Evolutionary conservation across 2,113 vertebrate genomes (phyloP).

Genomic region (Martes martes): DNA sequence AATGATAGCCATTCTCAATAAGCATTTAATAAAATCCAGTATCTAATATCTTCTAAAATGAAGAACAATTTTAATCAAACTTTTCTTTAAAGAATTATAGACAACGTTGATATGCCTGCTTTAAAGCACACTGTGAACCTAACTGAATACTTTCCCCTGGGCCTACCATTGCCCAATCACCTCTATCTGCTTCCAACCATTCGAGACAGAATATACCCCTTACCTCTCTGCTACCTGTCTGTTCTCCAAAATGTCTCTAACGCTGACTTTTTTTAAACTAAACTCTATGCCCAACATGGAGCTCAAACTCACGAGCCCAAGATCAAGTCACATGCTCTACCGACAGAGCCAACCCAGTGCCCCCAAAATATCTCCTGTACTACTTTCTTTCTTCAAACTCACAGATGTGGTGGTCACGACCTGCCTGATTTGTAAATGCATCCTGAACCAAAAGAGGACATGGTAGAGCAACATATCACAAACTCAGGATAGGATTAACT

Average conservation of each 20-base stretch:
- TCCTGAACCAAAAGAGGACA: neutral
- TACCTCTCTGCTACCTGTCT: too few species aligned
- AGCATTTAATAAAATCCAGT: neutral
- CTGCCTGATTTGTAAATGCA: neutral
- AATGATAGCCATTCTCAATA: neutral
- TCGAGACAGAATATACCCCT: neutral
- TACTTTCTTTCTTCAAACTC: neutral
- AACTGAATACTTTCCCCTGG: neutral
- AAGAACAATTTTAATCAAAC: neutral
- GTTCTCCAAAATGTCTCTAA: neutral
- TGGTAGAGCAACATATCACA: neutral
- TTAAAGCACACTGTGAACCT: neutral
- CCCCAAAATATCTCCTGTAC: neutral
- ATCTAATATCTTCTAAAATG: neutral
- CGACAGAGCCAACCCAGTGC: neutral
- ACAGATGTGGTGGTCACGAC: neutral
- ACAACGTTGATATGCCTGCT: neutral
- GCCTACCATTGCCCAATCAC: neutral
- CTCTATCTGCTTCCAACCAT: neutral
- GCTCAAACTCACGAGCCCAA: neutral
- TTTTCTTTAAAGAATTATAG: constrained; percentile 8
- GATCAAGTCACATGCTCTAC: neutral
- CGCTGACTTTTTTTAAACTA: neutral
- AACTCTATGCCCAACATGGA: neutral
- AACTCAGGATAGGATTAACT: neutral